Conservation (phyloP, 2,888 invertebrate species). For the Drosophila demipolita region DNA sequence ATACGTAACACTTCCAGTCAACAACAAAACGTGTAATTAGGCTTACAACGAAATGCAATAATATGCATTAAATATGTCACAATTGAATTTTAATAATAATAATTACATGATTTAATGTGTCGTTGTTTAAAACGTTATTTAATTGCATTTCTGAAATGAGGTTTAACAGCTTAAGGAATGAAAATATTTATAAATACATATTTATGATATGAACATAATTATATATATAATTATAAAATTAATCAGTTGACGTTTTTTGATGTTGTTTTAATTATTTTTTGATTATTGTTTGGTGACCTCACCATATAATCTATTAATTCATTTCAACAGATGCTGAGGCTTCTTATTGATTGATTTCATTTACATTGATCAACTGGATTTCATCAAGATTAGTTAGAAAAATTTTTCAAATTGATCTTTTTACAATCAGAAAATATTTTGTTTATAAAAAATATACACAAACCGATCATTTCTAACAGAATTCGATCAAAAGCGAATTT, state of each 20-base stretch:
- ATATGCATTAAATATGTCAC: neutral
- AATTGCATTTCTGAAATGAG: neutral
- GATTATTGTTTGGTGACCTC: neutral
- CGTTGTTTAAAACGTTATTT: neutral
- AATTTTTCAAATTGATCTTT: neutral
- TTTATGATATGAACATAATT: no score
- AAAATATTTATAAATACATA: no score
- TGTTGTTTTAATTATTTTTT: neutral
- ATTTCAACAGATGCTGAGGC: neutral
- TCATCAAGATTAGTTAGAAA: neutral
- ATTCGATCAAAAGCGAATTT: no score
- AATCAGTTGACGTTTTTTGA: neutral
- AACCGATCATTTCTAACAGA: neutral
- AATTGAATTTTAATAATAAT: neutral
- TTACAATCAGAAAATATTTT: neutral
- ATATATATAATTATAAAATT: neutral
- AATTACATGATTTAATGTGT: neutral
- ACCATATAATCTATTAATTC: neutral
- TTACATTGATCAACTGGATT: neutral
- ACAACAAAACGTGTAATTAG: conserved; percentile 10
- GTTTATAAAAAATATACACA: neutral
- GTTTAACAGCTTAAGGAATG: neutral
- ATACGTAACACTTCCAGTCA: neutral
- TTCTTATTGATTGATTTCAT: neutral
- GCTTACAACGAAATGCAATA: neutral